Base-by-base conservation (phyloP, 2,888 invertebrate genomes). In the Standfussiana lucernea region DNA sequence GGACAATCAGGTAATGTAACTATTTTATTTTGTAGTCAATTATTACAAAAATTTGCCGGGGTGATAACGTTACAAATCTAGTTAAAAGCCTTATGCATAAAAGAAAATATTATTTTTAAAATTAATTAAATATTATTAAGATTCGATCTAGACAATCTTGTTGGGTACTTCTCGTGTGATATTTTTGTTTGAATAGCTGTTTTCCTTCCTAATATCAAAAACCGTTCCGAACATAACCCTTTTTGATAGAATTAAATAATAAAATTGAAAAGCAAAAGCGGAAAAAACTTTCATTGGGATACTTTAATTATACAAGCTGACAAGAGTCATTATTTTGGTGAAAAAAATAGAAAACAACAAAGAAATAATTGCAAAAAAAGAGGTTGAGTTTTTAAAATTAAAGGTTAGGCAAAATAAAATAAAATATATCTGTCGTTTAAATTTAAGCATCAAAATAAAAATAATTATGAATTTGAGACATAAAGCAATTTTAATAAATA, bases 1-100 rank as follows among this genome's bases (percentile, higher is more conserved):
- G 92, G 93, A 88, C 95, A 94, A 92, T 92, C 96, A 94, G 96
- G 96, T 96, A 80, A 28, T 4, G 37, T 13, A 32, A 15, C n/a
- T 56, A 24, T 35, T 59, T 40, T 32, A 21, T 53, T 35, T 42
- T 47, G 24, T 45, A 42, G 3, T 64, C 8, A 40, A 35, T 35
- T 10, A 1, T 61, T 10, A 32, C 59, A 21, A 28, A 28, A 28
- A 32, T 18, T 32, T 32, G 28, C 8, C 2, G 7, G 7, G 28
- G 8, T 28, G 28, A 18, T 28, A 18, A 8, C 56, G 18, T 32
- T 37, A 18, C 56, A 59, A 59, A 59, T 8, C 1, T 32, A 32
- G 59, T 21, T 11, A 61, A 61, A 59, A 35, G 24, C 5, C 1
- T 24, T 2, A 50, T 50, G 50, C 24, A 50, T 24, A 21, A 21